A percentile compares a stretch with the other conserved stretches of the same genome.
phyloP scores from a whole-genome alignment of 2,888 invertebrate species.

The Agonopterix heracliana region DNA sequence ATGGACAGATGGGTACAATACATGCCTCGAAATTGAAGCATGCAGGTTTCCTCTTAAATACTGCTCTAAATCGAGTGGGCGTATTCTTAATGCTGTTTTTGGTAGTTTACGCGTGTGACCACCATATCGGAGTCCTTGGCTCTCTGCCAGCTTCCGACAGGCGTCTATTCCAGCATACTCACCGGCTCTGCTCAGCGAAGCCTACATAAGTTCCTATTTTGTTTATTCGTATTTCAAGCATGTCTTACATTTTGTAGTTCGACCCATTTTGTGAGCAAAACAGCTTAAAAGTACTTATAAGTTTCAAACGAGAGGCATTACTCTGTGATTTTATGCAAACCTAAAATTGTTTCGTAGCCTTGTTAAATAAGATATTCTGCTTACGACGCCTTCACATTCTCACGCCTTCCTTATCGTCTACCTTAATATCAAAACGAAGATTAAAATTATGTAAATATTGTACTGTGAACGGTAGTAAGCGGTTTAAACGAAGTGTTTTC shows the following conservation, averaged over 20 bases:
- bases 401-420: background rate
- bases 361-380: too few species aligned
- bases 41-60: too few species aligned
- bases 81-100: slow-evolving; percentile 22
- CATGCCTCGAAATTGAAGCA: too few species aligned
- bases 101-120: slow-evolving; percentile 36
- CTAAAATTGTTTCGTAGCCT: too few species aligned
- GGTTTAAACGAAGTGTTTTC: slow-evolving; percentile 41
- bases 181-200: slow-evolving; percentile 21
- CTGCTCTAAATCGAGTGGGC: too few species aligned
- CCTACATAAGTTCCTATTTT: slow-evolving; percentile 28
- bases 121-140: slow-evolving; percentile 40
- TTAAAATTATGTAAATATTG: slow-evolving; percentile 53
- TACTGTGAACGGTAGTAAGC: slow-evolving; percentile 27
- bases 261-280: background rate
- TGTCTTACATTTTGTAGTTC: background rate
- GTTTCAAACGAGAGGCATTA: background rate
- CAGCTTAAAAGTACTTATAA: background rate
- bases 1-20: too few species aligned
- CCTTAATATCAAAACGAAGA: slow-evolving; percentile 21
- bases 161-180: slow-evolving; percentile 9
- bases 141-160: slow-evolving; percentile 27
- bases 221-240: slow-evolving; percentile 22
- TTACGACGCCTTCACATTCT: too few species aligned
- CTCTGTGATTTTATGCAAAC: background rate